Percentiles rank a stretch among this genome's conserved stretches.
Evolutionary conservation across 2,888 invertebrate species (phyloP).

Genomic region (Catotricha subobsoleta): DNA sequence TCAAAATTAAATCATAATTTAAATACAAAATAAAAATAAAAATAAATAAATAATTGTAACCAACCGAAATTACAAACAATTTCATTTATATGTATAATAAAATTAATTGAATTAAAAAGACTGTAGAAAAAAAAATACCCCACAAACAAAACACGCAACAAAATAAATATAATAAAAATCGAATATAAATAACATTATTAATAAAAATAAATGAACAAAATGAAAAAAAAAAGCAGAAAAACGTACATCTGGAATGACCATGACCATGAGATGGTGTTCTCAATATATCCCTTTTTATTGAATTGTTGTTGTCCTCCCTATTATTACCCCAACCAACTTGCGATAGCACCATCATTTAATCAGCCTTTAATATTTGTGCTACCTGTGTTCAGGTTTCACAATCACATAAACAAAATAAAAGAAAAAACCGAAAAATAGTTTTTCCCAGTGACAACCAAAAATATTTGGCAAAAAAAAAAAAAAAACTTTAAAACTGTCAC

Average conservation of each 20-base stretch:
- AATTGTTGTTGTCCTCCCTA: constrained; percentile 11
- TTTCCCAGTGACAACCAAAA: too few relatives aligned
- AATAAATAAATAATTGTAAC: neutral
- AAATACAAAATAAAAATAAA: neutral
- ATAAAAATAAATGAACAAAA: neutral
- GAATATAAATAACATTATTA: neutral
- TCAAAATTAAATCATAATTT: neutral
- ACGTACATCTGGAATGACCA: constrained; percentile 10
- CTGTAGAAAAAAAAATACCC: neutral
- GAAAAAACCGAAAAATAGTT: too few relatives aligned
- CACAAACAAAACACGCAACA: neutral
- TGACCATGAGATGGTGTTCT: constrained; percentile 7
- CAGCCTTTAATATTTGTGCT: too few relatives aligned
- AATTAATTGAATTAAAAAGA: neutral
- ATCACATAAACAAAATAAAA: too few relatives aligned
- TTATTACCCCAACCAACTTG: constrained; percentile 8
- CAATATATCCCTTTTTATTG: constrained; percentile 9
- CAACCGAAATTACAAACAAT: neutral
- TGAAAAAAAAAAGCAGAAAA: too few relatives aligned
- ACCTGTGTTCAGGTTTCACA: too few relatives aligned
- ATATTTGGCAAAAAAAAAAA: too few relatives aligned
- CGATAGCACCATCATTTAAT: constrained; percentile 9
- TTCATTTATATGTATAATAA: constrained; percentile 1
- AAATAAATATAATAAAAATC: neutral
- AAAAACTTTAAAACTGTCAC: too few relatives aligned